Evolutionary conservation across 1,140 invertebrate genomes (phyloP).

Genomic region (Lepidurus couesii): DNA sequence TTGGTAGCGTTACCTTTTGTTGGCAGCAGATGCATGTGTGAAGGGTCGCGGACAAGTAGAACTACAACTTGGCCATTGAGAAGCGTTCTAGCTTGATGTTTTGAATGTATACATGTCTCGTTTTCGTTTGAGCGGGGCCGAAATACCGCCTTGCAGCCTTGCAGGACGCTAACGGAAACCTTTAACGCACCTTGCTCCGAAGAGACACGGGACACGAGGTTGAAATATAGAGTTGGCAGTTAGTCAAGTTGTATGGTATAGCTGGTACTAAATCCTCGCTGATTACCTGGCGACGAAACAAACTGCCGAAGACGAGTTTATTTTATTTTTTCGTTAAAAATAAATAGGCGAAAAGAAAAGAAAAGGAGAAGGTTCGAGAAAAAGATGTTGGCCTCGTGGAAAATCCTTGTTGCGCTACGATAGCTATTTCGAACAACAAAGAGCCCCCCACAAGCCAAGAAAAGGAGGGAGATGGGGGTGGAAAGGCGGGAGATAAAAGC

Average conservation of each 20-base stretch:
- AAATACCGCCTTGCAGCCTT: neutral
- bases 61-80: slow-evolving; percentile 14
- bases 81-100: slow-evolving; percentile 21
- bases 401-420: slow-evolving; percentile 10
- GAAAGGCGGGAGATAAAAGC: slow-evolving; percentile 15
- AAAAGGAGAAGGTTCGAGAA: neutral
- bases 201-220: neutral
- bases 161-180: no score
- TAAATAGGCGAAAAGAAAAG: neutral
- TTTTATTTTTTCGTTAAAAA: neutral
- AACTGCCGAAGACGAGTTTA: slow-evolving; percentile 14
- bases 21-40: neutral
- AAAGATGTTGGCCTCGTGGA: neutral
- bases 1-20: neutral
- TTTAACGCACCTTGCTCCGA: no score
- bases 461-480: neutral
- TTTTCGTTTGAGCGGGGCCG: slow-evolving; percentile 1
- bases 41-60: slow-evolving; percentile 13
- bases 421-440: slow-evolving; percentile 6
- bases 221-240: slow-evolving; percentile 8
- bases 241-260: neutral
- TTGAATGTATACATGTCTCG: neutral
- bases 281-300: slow-evolving; percentile 18
- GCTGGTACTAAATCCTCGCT: neutral
- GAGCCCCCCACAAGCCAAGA: neutral